Evolutionary conservation across 2,797 vertebrate genomes (phyloP), one percentile per base, ranked within the genome.

Genomic region (Hephaestus fuliginosus): DNA sequence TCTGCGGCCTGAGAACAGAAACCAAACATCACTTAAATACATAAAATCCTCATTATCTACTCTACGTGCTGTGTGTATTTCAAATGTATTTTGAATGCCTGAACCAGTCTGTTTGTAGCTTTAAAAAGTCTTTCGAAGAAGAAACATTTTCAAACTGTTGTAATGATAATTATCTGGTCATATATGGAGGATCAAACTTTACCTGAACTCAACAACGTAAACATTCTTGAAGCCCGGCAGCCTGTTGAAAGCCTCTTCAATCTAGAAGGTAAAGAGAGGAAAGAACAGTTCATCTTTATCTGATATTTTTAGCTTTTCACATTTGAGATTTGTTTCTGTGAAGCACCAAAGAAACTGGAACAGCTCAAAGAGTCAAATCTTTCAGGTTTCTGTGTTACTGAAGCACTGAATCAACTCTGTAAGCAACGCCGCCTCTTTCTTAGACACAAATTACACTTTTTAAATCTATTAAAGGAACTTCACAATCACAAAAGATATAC

Each of bases 171-270:
- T 12, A 2, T 65, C 4, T 11, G 49, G 10, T 1, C 46, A n/a
- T 5, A 52, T 22, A 1, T 11, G 41, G 9, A 51, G 3, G 5
- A 30, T 22, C 2, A 12, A 46, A 61, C 11, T 20, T 7, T 20
- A 73, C 98, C 97, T 98, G 95, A 98, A 98, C 77, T 97, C 96
- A 44, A 97, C 86, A 5, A 99, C 83, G 33, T 78, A 89, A 62
- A 96, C 94, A 14, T 57, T 95, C 90, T 97, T 97, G 85, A 97
- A 98, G 69, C 97, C 97, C 18, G 97, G 97, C 44, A 99, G 84
- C 58, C 87, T 93, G 88, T 96, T 85, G 82, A 98, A 98, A 56
- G 96, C 93, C 0, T 94, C 96, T 94, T 96, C 91, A 51, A 98
- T 95, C 98, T 99, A 80, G 2, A 60, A 20, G 33, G 43, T 11